These are phyloP conservation scores for Tipula confusa DNA, from an alignment of 2,888 invertebrate genomes.

Conservation along the genomic window DNA sequence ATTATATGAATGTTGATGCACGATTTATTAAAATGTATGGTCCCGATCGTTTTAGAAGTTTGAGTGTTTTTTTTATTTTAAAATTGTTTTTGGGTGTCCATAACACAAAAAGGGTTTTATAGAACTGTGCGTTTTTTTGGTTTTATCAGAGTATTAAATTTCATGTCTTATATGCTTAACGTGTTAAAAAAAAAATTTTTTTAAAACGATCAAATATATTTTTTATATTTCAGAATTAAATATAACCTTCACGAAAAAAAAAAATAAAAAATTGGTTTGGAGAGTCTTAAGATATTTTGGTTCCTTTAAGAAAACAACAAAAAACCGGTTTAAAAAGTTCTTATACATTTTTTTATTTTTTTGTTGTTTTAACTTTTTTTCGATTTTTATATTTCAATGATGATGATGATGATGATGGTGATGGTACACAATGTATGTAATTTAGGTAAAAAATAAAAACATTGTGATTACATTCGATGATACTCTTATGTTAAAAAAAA, in stretches of 20 bases:
- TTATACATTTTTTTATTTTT: background rate
- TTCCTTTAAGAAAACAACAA: background rate
- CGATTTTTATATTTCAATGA: background rate
- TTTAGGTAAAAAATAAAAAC: background rate
- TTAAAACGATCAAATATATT: background rate
- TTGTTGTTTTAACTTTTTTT: background rate
- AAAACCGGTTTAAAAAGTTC: background rate
- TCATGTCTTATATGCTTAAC: background rate
- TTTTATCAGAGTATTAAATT: background rate
- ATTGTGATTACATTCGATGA: slow-evolving; percentile 6
- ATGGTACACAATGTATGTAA: slow-evolving; percentile 21
- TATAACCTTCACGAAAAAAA: background rate
- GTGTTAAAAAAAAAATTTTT: background rate
- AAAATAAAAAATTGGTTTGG: background rate
- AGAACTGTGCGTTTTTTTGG: background rate
- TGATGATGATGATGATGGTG: background rate
- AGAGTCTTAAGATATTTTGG: slow-evolving; percentile 4
- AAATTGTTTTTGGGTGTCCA: background rate
- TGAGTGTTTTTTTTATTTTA: background rate
- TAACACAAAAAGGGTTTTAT: background rate
- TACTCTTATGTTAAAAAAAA: background rate
- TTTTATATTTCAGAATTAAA: background rate
- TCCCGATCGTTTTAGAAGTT: background rate
- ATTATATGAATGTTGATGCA: background rate
- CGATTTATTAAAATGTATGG: background rate